Evolutionary conservation across 2,888 invertebrate genomes (phyloP), one percentile per base, ranked within the genome.

Genomic region (Xestia sexstrigata): DNA sequence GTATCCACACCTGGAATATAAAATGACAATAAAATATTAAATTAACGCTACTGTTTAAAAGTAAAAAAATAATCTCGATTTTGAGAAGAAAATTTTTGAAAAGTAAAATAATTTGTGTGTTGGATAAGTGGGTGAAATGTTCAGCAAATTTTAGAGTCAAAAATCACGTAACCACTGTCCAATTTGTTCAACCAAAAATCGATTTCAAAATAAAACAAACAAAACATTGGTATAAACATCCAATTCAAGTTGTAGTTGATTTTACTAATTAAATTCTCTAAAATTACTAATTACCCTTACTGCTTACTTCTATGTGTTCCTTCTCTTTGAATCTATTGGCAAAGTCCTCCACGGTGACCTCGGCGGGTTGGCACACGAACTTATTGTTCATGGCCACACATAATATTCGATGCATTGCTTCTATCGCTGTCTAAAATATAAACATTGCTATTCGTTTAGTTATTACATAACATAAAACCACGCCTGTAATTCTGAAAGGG

Each of bases 321-420:
- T 89, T 89, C 73, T 88, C 91, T 78, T 84, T 88, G 79, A 93
- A 88, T 86, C 95, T 84, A 69, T 88, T 89, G 26, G 91, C 89
- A 81, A 96, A 96, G 85, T 95, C 95, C 20, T 91, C 89, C 0
- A 88, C 87, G 0, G 91, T 89, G 13, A 93, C 58, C 0, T 89
- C 88, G 3, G 83, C 58, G 9, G 88, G 89, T 72, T 87, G 90
- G 3, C 84, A 70, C 62, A 94, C 73, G 55, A 92, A 91, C 67
- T 93, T 93, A 89, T 96, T 95, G 82, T 95, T 92, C 96, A 97
- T 95, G 20, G 94, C 91, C 17, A 95, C 84, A 86, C 95, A 96
- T n/a, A 97, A 85, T 65, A 97, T 93, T 63, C 95, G 92, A 83
- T 95, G 95, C 58, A 93, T 96, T 11, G 95, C 94, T 63, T 95